These are phyloP conservation scores for Papilio machaon DNA, from an alignment of 1,140 invertebrate genomes.

Conservation along the genomic window DNA sequence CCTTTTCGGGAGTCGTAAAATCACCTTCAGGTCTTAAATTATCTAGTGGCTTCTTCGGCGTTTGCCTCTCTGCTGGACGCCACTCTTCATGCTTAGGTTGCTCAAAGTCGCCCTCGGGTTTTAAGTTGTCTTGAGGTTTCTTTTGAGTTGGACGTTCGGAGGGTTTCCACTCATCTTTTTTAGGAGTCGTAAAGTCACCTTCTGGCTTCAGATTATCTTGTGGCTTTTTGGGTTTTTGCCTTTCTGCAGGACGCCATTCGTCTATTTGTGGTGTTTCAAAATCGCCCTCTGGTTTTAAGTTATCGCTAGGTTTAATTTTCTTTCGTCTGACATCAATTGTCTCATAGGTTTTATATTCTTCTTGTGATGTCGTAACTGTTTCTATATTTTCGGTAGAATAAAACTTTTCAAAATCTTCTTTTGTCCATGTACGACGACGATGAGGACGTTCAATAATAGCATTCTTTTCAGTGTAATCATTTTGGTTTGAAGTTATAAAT, in stretches of 20 bases:
- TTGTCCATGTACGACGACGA: slow-evolving; percentile 86
- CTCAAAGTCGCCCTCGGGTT: slow-evolving; percentile 82
- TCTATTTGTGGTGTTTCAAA: slow-evolving; percentile 74
- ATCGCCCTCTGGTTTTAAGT: slow-evolving; percentile 83
- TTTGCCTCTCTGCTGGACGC: slow-evolving; percentile 60
- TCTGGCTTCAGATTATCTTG: slow-evolving; percentile 69
- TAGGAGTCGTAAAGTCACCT: slow-evolving; percentile 78
- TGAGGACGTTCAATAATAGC: slow-evolving; percentile 81
- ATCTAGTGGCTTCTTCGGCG: slow-evolving; percentile 69
- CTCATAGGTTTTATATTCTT: slow-evolving; percentile 82
- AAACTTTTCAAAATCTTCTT: slow-evolving; percentile 86
- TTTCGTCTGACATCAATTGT: slow-evolving; percentile 75
- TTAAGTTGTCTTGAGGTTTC: slow-evolving; percentile 83
- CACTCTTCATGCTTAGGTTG: slow-evolving; percentile 66
- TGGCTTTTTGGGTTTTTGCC: slow-evolving; percentile 77
- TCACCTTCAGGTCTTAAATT: slow-evolving; percentile 83
- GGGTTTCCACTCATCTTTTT: slow-evolving; percentile 72
- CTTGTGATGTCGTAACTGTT: slow-evolving; percentile 82
- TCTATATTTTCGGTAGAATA: slow-evolving; percentile 83
- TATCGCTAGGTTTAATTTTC: slow-evolving; percentile 79
- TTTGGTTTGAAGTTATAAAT: slow-evolving; percentile 84
- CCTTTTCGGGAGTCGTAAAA: slow-evolving; percentile 81
- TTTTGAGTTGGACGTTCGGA: slow-evolving; percentile 59
- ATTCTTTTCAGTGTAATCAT: slow-evolving; percentile 84
- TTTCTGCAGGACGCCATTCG: slow-evolving; percentile 75